phyloP scores from a whole-genome alignment of 2,113 vertebrate genomes.

The Miniopterus natalensis region DNA sequence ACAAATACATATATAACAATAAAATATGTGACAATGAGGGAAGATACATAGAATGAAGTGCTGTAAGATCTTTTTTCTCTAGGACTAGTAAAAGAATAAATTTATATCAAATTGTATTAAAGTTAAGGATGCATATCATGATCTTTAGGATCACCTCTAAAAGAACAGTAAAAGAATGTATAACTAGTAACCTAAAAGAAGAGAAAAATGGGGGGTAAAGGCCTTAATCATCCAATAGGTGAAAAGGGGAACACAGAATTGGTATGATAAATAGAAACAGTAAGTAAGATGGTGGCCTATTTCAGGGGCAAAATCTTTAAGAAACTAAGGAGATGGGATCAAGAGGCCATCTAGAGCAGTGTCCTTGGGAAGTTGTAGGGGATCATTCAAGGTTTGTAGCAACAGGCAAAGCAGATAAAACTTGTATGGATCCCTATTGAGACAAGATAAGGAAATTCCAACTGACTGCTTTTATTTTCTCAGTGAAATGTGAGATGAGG shows the following conservation, averaged over 20 bases:
- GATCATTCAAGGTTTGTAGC: not conserved
- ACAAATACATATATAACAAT: not conserved
- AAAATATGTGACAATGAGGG: too few relatives aligned
- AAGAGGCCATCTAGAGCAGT: not conserved
- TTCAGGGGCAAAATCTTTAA: conserved; percentile 24
- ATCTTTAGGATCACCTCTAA: not conserved
- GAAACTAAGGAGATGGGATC: not conserved
- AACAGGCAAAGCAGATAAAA: not conserved
- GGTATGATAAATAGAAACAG: not conserved
- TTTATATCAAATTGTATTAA: not conserved
- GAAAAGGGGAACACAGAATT: not conserved
- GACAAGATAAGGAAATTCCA: not conserved
- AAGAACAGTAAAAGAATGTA: not conserved
- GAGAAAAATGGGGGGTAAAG: not conserved
- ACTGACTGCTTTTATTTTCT: not conserved
- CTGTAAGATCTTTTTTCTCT: not conserved
- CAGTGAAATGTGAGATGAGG: not conserved
- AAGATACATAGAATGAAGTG: not conserved
- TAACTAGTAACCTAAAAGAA: not conserved
- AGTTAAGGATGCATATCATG: not conserved
- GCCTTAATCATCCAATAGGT: not conserved
- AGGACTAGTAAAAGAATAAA: not conserved
- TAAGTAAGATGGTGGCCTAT: not conserved
- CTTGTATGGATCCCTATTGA: not conserved
- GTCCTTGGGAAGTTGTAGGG: not conserved